Base-by-base conservation (phyloP, 2,888 invertebrate genomes). In the Sarcophaga carnaria region DNA sequence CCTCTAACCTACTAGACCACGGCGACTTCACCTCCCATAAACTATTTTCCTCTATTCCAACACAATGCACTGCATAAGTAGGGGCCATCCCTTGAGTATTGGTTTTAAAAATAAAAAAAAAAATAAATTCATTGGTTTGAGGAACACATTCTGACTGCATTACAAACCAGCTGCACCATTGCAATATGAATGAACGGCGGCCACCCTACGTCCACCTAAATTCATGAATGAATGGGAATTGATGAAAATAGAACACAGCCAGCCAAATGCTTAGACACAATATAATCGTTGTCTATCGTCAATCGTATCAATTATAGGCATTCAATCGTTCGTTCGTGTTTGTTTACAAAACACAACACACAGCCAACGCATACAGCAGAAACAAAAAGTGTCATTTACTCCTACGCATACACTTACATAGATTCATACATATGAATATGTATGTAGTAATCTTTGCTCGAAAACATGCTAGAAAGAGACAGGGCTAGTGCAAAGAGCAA, bases 141-240 rank as follows among this genome's bases (percentile, higher is more conserved):
- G 76, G 70, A 62, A 80, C 47, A 81, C 66, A 75, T 74, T 72
- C 79, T 79, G 47, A 75, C 77, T 22, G 27, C 37, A 2, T 25
- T 49, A 20, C 22, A 60, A 37, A 59, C 8, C 11, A 64, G 27
- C 27, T 59, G 11, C 5, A n/a, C 4, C 60, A 27, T 20, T 8
- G 5, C 37, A 69, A 75, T 75, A 69, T 69, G 64, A 63, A 62
- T 76, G 25, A 70, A 25, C 20, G 69, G 60, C 4, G 1, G 54
- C 6, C 37, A 37, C 8, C 10, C 37, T 37, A 37, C 8, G 22
- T 22, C 22, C 22, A 22, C 1, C 22, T 1, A 22, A 22, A 22
- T 22, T 22, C 22, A 22, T 22, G 22, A 22, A 20, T 88, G 89
- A 89, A 89, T 88, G 89, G 88, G 87, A 85, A 79, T 82, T 86